Percentiles rank a stretch among this genome's conserved stretches.
These are phyloP conservation scores for Neosilurus hyrtlii DNA, from an alignment of 2,797 vertebrate genomes.

Conservation along the genomic window DNA sequence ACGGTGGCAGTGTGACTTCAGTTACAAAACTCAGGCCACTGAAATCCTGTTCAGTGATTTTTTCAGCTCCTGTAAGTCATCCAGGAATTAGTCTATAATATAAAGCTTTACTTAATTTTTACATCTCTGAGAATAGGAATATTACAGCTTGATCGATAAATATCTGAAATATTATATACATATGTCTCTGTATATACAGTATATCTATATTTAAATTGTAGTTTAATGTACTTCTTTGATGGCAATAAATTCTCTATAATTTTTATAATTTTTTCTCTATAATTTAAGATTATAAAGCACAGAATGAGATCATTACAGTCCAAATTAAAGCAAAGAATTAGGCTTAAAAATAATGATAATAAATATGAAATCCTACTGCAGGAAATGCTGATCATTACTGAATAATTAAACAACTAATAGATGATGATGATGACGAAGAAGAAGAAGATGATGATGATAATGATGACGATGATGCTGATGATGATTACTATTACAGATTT, in stretches of 20 bases:
- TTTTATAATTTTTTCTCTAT: too few relatives aligned
- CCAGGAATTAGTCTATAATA: neutral
- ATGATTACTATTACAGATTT: neutral
- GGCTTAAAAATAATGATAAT: neutral
- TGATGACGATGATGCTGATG: neutral
- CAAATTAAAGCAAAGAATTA: neutral
- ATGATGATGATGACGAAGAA: neutral
- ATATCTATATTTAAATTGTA: neutral
- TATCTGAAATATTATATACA: neutral
- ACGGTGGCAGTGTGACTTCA: conserved; percentile 7
- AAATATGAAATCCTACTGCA: neutral
- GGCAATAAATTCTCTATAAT: neutral
- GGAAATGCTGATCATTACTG: neutral
- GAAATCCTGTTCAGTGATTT: neutral
- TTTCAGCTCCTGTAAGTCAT: neutral
- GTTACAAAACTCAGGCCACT: neutral
- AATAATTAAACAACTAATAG: neutral
- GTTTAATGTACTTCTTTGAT: neutral
- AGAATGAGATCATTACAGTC: neutral
- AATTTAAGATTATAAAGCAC: neutral
- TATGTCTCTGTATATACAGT: neutral
- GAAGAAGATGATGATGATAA: neutral
- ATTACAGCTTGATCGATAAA: neutral
- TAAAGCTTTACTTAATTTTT: neutral
- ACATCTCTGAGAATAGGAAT: neutral